These are phyloP conservation scores for Mylabris sibirica DNA, from an alignment of 2,888 invertebrate genomes.

Conservation along the genomic window DNA sequence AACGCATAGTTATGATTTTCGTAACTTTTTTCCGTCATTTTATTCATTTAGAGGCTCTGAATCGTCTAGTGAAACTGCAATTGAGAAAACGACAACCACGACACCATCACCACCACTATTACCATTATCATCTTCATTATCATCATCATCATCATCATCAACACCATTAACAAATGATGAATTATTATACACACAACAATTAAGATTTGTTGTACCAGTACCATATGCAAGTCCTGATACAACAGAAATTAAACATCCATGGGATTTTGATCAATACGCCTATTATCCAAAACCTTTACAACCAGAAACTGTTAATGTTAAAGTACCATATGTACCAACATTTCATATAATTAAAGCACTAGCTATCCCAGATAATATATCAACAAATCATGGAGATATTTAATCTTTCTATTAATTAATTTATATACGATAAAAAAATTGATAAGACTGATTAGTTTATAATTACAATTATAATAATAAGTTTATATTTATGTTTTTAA, in stretches of 20 bases:
- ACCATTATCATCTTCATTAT: constrained; percentile 4
- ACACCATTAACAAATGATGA: constrained; percentile 34
- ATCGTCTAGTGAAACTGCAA: constrained; percentile 25
- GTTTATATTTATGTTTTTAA: constrained; percentile 8
- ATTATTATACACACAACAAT: constrained; percentile 47
- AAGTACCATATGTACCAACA: constrained; percentile 54
- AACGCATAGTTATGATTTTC: constrained; percentile 28
- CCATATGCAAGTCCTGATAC: constrained; percentile 45
- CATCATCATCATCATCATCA: constrained; percentile 15
- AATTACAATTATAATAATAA: too few species aligned
- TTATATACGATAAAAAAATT: constrained; percentile 4
- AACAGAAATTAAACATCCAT: constrained; percentile 44
- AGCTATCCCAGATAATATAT: constrained; percentile 46
- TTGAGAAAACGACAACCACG: constrained; percentile 34
- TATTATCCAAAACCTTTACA: constrained; percentile 55
- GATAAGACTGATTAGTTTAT: constrained; percentile 28
- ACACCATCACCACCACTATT: constrained; percentile 12
- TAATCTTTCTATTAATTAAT: not conserved
- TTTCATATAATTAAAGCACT: constrained; percentile 56
- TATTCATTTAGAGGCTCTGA: constrained; percentile 33
- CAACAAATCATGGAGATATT: constrained; percentile 13
- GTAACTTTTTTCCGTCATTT: constrained; percentile 36
- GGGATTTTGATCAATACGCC: constrained; percentile 54
- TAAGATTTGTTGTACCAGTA: constrained; percentile 57
- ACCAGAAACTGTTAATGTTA: constrained; percentile 51